phyloP scores from a whole-genome alignment of 2,113 vertebrate genomes.

The Myocastor coypus region DNA sequence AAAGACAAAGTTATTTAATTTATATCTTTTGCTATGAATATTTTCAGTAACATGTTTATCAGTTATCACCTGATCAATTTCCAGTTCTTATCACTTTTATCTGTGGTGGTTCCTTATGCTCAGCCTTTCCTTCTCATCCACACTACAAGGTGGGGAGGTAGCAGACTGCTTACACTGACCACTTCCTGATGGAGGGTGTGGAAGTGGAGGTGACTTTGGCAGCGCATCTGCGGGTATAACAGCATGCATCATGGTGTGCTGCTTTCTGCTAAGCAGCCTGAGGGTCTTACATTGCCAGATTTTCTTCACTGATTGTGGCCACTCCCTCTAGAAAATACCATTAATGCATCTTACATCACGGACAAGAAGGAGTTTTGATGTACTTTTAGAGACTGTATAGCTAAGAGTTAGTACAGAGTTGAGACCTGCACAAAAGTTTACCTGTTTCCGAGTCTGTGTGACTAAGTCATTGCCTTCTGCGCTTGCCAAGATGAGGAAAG shows the following conservation, averaged over 20 bases:
- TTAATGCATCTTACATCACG: neutral
- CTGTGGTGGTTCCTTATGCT: neutral
- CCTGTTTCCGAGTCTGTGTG: neutral
- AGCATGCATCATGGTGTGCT: neutral
- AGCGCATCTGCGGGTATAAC: neutral
- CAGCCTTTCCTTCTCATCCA: neutral
- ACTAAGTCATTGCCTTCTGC: neutral
- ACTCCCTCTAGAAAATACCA: neutral
- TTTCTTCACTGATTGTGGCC: neutral
- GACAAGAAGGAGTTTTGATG: neutral
- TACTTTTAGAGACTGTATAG: neutral
- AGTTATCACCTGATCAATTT: neutral
- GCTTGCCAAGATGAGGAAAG: neutral
- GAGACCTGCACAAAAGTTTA: neutral
- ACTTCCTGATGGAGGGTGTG: neutral
- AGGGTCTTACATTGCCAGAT: neutral
- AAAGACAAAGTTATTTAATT: conserved; percentile 26
- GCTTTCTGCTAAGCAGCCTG: neutral
- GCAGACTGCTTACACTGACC: neutral
- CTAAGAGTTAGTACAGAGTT: neutral
- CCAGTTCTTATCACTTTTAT: neutral
- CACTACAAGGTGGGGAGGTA: neutral
- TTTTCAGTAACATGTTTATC: neutral
- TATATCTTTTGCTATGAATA: neutral
- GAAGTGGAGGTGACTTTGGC: neutral